A percentile compares a stretch with the other conserved stretches of the same genome.
phyloP scores from a whole-genome alignment of 2,888 invertebrate genomes.

The Penaeus monodon region DNA sequence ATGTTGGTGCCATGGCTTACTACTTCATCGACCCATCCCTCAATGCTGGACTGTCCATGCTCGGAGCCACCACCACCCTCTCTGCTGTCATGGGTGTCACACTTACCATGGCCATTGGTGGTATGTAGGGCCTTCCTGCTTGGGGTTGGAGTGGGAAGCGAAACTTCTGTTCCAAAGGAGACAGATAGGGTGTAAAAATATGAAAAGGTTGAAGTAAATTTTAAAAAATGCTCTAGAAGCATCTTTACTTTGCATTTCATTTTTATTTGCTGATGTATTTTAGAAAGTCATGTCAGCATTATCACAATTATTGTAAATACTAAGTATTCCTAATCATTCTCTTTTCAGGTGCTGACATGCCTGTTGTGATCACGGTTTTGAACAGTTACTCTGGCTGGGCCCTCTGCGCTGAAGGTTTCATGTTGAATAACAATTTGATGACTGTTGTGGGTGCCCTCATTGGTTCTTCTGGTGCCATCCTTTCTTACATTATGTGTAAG shows the following conservation, averaged over 20 bases:
- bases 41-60: slow-evolving; percentile 79
- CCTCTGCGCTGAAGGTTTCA: slow-evolving; percentile 92
- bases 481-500: slow-evolving; percentile 95
- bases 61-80: slow-evolving; percentile 82
- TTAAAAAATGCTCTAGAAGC: too few relatives aligned
- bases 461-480: slow-evolving; percentile 90
- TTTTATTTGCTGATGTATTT: too few relatives aligned
- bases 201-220: too few relatives aligned
- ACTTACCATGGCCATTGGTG: slow-evolving; percentile 89
- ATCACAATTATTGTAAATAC: too few relatives aligned
- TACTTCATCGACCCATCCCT: slow-evolving; percentile 78
- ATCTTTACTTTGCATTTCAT: too few relatives aligned
- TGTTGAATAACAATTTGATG: slow-evolving; percentile 92
- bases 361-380: slow-evolving; percentile 90
- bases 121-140: slow-evolving; percentile 69
- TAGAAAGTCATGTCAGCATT: too few relatives aligned
- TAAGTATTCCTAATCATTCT: too few relatives aligned
- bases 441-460: slow-evolving; percentile 91
- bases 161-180: too few relatives aligned
- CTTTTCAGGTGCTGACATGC: slow-evolving; percentile 87
- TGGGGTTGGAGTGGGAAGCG: neutral
- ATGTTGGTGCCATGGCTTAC: slow-evolving; percentile 82
- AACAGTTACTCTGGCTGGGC: slow-evolving; percentile 96
- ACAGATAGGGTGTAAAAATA: too few relatives aligned
- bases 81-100: slow-evolving; percentile 88